A percentile compares a stretch with the other conserved stretches of the same genome.
These are phyloP conservation scores for Euthynnus affinis DNA, from an alignment of 2,797 vertebrate species.

Conservation along the genomic window DNA sequence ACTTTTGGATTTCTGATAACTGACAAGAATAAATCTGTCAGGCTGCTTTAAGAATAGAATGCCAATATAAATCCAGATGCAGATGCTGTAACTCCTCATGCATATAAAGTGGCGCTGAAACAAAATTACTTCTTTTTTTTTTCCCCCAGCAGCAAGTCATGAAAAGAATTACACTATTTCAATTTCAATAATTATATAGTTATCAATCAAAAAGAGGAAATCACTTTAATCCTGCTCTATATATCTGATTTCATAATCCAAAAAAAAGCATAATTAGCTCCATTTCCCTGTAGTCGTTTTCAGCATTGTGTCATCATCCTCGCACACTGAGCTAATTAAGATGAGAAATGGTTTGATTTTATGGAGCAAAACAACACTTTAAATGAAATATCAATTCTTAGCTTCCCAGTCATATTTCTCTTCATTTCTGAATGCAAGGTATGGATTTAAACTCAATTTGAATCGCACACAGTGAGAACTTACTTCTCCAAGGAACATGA, in stretches of 20 bases:
- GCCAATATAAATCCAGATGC: neutral
- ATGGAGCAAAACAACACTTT: constrained; percentile 22
- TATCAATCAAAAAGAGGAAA: constrained; percentile 24
- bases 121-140: neutral
- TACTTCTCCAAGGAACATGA: constrained; percentile 1
- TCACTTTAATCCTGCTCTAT: neutral
- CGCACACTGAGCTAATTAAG: neutral
- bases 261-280: constrained; percentile 42
- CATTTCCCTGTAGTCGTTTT: constrained; percentile 24
- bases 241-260: constrained; percentile 44
- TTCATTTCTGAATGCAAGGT: neutral
- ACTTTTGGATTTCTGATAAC: constrained; percentile 24
- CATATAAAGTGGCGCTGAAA: constrained; percentile 1
- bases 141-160: constrained; percentile 13
- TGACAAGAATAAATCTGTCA: constrained; percentile 13
- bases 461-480: neutral
- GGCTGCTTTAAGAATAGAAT: neutral
- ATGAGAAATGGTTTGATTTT: constrained; percentile 27
- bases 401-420: neutral
- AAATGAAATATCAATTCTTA: neutral
- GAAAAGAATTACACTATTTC: neutral
- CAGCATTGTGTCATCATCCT: constrained; percentile 43
- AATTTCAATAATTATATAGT: constrained; percentile 8
- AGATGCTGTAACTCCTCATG: constrained; percentile 10
- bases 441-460: neutral